A percentile compares a stretch with the other conserved stretches of the same genome.
phyloP scores from a whole-genome alignment of 2,888 invertebrate species.

The Acanthoscelides obtectus region DNA sequence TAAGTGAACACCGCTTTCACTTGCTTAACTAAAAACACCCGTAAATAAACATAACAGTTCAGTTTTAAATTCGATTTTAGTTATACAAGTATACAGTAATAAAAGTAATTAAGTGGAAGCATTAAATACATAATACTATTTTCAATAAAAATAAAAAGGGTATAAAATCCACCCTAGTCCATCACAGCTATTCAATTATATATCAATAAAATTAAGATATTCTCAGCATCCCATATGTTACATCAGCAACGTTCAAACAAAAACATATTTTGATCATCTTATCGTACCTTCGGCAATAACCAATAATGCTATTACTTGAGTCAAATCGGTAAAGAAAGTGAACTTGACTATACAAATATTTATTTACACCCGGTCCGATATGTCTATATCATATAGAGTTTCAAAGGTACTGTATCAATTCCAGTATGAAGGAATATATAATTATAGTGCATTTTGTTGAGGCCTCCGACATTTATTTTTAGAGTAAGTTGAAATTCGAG shows the following conservation, averaged over 20 bases:
- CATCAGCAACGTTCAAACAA: not conserved
- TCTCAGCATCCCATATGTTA: not conserved
- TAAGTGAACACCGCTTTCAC: slow-evolving; percentile 46
- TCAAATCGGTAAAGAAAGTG: not conserved
- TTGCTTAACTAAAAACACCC: slow-evolving; percentile 44
- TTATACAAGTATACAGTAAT: slow-evolving; percentile 8
- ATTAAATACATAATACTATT: slow-evolving; percentile 34
- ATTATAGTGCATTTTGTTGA: no score
- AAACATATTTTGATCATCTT: not conserved
- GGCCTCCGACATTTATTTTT: no score
- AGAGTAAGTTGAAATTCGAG: no score
- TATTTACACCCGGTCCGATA: no score
- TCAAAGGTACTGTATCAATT: no score
- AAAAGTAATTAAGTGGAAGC: slow-evolving; percentile 24
- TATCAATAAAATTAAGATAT: slow-evolving; percentile 6
- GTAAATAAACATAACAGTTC: slow-evolving; percentile 39
- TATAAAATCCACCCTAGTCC: slow-evolving; percentile 27
- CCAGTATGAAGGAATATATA: no score
- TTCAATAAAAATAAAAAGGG: slow-evolving; percentile 23
- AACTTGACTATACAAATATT: no score
- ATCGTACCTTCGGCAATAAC: not conserved
- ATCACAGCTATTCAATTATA: slow-evolving; percentile 33
- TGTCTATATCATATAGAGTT: no score
- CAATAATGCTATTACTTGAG: not conserved
- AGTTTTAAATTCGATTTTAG: slow-evolving; percentile 36